phyloP scores from a whole-genome alignment of 2,888 invertebrate genomes.

The Leucoptera coffeella region DNA sequence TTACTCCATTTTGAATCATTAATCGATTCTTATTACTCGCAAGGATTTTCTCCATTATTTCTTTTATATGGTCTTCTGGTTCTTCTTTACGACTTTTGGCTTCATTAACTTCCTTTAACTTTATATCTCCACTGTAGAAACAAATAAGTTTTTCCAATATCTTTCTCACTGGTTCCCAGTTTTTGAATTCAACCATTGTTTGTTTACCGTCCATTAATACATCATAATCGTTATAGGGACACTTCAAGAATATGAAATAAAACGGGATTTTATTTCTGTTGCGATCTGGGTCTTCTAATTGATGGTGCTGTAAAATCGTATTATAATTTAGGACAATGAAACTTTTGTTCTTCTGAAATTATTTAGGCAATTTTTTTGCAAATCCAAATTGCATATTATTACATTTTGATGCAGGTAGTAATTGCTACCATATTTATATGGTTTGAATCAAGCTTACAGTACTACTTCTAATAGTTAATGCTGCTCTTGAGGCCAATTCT shows the following conservation, averaged over 20 bases:
- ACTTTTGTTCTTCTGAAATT: no score
- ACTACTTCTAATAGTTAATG: no score
- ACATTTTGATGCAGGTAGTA: no score
- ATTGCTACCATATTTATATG: no score
- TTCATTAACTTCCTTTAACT: slow-evolving; percentile 6
- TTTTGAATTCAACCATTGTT: slow-evolving; percentile 47
- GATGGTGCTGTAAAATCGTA: no score
- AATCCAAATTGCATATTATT: no score
- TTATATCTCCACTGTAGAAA: slow-evolving; percentile 19
- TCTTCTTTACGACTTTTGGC: neutral
- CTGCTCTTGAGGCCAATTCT: no score
- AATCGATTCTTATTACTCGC: slow-evolving; percentile 21
- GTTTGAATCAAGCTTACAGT: no score
- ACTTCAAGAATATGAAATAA: slow-evolving; percentile 50
- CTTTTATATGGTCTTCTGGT: slow-evolving; percentile 27
- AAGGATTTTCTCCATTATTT: slow-evolving; percentile 30
- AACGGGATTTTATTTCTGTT: no score
- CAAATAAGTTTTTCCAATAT: slow-evolving; percentile 22
- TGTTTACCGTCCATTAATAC: slow-evolving; percentile 35
- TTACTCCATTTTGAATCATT: slow-evolving; percentile 30
- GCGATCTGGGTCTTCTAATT: no score
- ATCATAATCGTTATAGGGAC: slow-evolving; percentile 50
- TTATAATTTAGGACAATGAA: no score
- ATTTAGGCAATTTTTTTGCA: no score
- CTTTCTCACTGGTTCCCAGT: slow-evolving; percentile 32